Percentiles rank a stretch among this genome's conserved stretches.
These are phyloP conservation scores for Scaptodrosophila lebanonensis DNA, from an alignment of 1,140 invertebrate species.

Conservation along the genomic window DNA sequence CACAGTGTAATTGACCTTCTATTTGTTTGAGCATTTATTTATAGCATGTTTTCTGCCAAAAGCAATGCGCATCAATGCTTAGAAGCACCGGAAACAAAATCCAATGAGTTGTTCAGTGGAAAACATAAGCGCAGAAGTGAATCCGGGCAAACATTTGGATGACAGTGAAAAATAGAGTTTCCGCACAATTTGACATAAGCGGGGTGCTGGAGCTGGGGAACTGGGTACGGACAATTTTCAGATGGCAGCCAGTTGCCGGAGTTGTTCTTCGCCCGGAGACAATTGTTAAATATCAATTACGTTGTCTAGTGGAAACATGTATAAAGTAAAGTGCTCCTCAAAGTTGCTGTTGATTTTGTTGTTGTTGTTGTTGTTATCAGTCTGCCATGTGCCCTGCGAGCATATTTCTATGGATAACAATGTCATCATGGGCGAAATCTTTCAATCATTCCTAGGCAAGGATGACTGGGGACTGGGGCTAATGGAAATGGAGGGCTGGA, in stretches of 20 bases:
- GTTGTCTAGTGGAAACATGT: conserved; percentile 51
- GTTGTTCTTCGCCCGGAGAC: too few species aligned
- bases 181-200: conserved; percentile 60
- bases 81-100: too few species aligned
- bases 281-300: conserved; percentile 73
- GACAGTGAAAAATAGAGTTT: conserved; percentile 61
- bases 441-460: conserved; percentile 66
- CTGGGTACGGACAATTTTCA: neutral
- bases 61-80: too few species aligned
- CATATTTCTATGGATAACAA: too few species aligned
- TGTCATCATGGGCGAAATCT: conserved; percentile 58
- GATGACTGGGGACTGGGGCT: conserved; percentile 22
- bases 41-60: too few species aligned
- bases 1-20: too few species aligned
- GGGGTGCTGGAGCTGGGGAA: neutral
- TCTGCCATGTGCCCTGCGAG: conserved; percentile 32
- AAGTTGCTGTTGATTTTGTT: conserved; percentile 2
- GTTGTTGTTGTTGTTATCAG: conserved; percentile 35
- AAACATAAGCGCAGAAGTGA: conserved; percentile 22
- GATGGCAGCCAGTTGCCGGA: conserved; percentile 18
- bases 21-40: too few species aligned
- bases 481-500: conserved; percentile 9
- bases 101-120: too few species aligned
- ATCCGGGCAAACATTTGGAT: conserved; percentile 1
- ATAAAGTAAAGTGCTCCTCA: conserved; percentile 52